Percentiles rank a stretch among this genome's conserved stretches.
phyloP scores from a whole-genome alignment of 1,140 invertebrate genomes.

The Maniola jurtina region DNA sequence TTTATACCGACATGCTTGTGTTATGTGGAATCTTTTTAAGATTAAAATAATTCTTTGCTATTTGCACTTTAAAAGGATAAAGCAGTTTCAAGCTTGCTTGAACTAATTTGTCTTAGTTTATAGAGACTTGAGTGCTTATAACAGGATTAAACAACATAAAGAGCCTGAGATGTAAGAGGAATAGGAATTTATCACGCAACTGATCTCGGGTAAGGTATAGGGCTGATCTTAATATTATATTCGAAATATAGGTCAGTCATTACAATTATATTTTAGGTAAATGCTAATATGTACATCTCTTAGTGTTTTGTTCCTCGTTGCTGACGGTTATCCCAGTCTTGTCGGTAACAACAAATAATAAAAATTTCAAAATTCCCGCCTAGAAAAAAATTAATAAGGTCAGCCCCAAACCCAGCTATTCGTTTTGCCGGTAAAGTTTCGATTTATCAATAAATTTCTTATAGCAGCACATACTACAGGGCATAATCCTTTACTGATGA shows the following conservation, averaged over 20 bases:
- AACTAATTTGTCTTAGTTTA: conserved; percentile 3
- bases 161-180: conserved; percentile 1
- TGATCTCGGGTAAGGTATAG: background rate
- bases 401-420: conserved; percentile 6
- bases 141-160: conserved; percentile 3
- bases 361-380: no score
- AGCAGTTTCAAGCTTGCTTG: background rate
- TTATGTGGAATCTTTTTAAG: background rate
- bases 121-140: conserved; percentile 7
- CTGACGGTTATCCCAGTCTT: no score
- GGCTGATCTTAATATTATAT: no score
- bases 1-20: no score
- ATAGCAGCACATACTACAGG: conserved; percentile 7
- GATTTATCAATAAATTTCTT: conserved; percentile 21
- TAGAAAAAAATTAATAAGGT: no score
- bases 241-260: no score
- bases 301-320: no score
- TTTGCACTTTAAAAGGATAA: conserved; percentile 2
- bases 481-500: background rate
- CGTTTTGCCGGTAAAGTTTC: conserved; percentile 15
- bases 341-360: no score
- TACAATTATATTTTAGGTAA: no score
- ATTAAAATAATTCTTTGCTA: background rate
- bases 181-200: conserved; percentile 2
- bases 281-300: no score